Evolutionary conservation across 2,113 vertebrate genomes (phyloP).

Genomic region (Anhinga anhinga): DNA sequence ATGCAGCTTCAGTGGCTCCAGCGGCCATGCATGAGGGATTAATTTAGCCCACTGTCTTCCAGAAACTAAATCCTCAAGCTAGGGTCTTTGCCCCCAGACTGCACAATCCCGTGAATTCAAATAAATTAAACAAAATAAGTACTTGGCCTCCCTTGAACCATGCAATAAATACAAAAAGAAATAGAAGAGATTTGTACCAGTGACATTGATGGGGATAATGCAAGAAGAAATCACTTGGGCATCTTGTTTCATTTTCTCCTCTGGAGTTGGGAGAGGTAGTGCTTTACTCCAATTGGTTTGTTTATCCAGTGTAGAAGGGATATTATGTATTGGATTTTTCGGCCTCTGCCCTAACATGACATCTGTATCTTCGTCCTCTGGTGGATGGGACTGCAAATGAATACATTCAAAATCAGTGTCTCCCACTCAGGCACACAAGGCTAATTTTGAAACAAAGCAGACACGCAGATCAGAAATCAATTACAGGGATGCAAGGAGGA

Average conservation of each 20-base stretch:
- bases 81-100: constrained; percentile 14
- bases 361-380: constrained; percentile 87
- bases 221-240: constrained; percentile 93
- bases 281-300: constrained; percentile 98
- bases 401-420: constrained; percentile 69
- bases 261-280: constrained; percentile 95
- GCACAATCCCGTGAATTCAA: constrained; percentile 6
- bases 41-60: constrained; percentile 43
- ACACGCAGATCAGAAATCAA: constrained; percentile 50
- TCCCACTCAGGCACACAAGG: constrained; percentile 21
- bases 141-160: constrained; percentile 58
- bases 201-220: constrained; percentile 98
- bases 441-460: constrained; percentile 52
- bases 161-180: constrained; percentile 58
- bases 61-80: constrained; percentile 10
- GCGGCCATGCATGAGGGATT: not conserved
- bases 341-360: constrained; percentile 91
- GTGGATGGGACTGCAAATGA: constrained; percentile 85
- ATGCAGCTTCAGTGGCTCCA: not conserved
- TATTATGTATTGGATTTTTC: constrained; percentile 92
- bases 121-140: constrained; percentile 54
- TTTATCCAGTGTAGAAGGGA: constrained; percentile 96
- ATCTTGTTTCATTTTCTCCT: constrained; percentile 95
- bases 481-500: constrained; percentile 25
- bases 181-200: constrained; percentile 83